These are phyloP conservation scores for Diploptera punctata DNA, from an alignment of 2,888 invertebrate species.

Conservation along the genomic window DNA sequence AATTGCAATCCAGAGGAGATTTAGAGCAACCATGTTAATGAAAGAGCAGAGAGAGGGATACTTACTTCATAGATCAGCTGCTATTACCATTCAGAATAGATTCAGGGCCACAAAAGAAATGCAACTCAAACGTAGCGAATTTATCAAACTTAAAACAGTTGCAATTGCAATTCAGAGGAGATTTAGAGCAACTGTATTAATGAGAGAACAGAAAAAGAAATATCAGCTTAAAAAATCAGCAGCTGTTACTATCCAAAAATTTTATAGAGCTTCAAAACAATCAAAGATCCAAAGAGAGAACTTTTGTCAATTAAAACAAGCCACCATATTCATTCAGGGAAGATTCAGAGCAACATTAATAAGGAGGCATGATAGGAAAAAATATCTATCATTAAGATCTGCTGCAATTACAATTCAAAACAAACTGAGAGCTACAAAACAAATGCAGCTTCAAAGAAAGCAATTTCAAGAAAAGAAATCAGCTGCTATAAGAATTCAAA, in stretches of 20 bases:
- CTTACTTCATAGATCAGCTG: background rate
- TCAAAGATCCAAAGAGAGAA: background rate
- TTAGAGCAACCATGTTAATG: too few species aligned
- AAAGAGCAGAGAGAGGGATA: background rate
- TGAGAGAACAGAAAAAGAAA: background rate
- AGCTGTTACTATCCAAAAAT: background rate
- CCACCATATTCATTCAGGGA: background rate
- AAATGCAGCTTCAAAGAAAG: conserved; percentile 50
- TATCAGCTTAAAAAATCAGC: background rate
- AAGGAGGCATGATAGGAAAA: conserved; percentile 35
- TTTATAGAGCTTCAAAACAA: background rate
- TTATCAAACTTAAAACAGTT: too few species aligned
- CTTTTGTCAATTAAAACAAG: background rate
- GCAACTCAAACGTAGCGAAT: too few species aligned
- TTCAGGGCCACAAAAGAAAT: too few species aligned
- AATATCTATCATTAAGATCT: conserved; percentile 20
- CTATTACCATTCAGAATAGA: too few species aligned
- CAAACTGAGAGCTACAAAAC: background rate
- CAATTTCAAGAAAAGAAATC: conserved; percentile 53
- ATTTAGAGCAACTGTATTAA: too few species aligned
- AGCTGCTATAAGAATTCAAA: conserved; percentile 37
- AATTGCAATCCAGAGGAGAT: too few species aligned
- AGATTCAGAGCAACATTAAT: conserved; percentile 29
- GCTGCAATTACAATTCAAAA: conserved; percentile 9
- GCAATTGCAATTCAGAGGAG: too few species aligned